Conservation (phyloP, 1,140 invertebrate species). For the Steinernema feltiae region DNA sequence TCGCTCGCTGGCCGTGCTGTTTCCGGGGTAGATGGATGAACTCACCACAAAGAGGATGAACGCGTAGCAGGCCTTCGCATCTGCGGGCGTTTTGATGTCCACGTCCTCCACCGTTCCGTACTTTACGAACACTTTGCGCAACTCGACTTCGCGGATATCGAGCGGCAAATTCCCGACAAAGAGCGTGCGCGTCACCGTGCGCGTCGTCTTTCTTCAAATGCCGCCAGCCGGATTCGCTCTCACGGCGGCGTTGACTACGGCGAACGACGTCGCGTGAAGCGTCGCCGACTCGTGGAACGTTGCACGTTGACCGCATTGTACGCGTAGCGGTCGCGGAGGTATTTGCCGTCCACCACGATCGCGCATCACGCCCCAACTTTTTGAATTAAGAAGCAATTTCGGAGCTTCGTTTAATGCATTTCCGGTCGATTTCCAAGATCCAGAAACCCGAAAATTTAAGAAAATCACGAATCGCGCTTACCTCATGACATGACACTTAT, state of each 20-base stretch:
- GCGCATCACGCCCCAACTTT: constrained; percentile 29
- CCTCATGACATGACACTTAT: too few relatives aligned
- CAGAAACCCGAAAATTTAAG: too few relatives aligned
- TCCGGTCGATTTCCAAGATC: too few relatives aligned
- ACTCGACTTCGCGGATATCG: constrained; percentile 80
- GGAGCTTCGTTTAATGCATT: too few relatives aligned
- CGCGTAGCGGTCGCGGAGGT: constrained; percentile 31
- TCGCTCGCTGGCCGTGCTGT: too few relatives aligned
- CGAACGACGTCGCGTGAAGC: constrained; percentile 18
- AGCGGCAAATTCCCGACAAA: constrained; percentile 96
- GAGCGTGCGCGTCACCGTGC: constrained; percentile 80
- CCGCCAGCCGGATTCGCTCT: constrained; percentile 16
- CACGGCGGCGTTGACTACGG: not conserved
- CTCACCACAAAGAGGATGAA: constrained; percentile 40
- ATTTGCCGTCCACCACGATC: constrained; percentile 40
- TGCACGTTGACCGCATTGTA: not conserved
- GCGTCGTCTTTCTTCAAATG: constrained; percentile 30
- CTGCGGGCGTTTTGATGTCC: constrained; percentile 90
- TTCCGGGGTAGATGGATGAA: too few relatives aligned
- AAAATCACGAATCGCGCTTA: too few relatives aligned
- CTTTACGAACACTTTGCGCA: constrained; percentile 80
- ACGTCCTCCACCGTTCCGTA: constrained; percentile 95
- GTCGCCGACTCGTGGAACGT: not conserved
- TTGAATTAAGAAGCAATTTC: too few relatives aligned
- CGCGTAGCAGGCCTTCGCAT: constrained; percentile 44